phyloP scores from a whole-genome alignment of 2,888 invertebrate species.

The Pseudoips prasinana region DNA sequence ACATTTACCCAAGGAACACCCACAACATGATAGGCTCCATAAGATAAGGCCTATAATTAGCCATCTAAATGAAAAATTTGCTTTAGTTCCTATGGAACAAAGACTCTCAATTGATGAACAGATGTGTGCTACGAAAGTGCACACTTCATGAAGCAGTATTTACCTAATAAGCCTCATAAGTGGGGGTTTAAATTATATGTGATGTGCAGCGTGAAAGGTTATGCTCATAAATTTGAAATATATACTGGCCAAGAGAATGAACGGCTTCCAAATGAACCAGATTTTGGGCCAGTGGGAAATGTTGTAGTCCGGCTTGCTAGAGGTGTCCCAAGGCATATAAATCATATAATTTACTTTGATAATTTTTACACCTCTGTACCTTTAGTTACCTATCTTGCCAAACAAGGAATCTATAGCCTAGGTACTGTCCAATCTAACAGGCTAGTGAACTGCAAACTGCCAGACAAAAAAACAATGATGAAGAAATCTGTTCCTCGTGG shows the following conservation, averaged over 20 bases:
- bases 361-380: slow-evolving; percentile 39
- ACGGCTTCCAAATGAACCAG: slow-evolving; percentile 35
- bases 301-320: slow-evolving; percentile 32
- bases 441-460: slow-evolving; percentile 35
- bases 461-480: slow-evolving; percentile 36
- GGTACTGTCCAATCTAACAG: slow-evolving; percentile 28
- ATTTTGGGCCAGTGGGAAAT: slow-evolving; percentile 37
- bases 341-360: slow-evolving; percentile 36
- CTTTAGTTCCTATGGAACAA: slow-evolving; percentile 36
- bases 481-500: slow-evolving; percentile 36
- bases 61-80: slow-evolving; percentile 40
- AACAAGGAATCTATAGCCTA: too few relatives aligned
- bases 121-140: slow-evolving; percentile 38
- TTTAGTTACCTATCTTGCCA: slow-evolving; percentile 24
- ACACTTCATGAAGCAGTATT: slow-evolving; percentile 13
- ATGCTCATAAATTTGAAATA: slow-evolving; percentile 33
- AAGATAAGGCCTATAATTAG: slow-evolving; percentile 38
- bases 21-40: slow-evolving; percentile 35
- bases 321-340: slow-evolving; percentile 35
- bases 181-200: slow-evolving; percentile 7
- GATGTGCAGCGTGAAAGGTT: slow-evolving; percentile 21
- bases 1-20: slow-evolving; percentile 33
- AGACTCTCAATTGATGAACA: slow-evolving; percentile 27
- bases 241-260: slow-evolving; percentile 34
- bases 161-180: slow-evolving; percentile 3